A percentile compares a stretch with the other conserved stretches of the same genome.
phyloP scores from a whole-genome alignment of 2,888 invertebrate species.

The Harpalus rufipes region DNA sequence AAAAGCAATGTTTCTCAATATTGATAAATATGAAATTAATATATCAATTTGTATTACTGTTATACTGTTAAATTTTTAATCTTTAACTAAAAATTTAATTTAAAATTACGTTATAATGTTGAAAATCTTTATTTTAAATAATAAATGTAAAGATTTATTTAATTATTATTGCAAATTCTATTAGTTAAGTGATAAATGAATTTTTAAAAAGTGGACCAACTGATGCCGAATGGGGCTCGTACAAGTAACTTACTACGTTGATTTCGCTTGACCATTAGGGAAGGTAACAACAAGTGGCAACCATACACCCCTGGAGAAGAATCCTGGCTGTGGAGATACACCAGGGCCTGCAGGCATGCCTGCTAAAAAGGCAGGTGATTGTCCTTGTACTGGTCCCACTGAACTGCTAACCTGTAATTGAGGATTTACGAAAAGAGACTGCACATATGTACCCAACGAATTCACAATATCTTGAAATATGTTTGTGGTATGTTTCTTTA shows the following conservation, averaged over 20 bases:
- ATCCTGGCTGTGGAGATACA: conserved; percentile 92
- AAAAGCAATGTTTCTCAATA: no score
- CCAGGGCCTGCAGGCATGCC: conserved; percentile 87
- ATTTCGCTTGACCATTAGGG: conserved; percentile 91
- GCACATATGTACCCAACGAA: conserved; percentile 95
- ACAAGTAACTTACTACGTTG: conserved; percentile 88
- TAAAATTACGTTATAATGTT: no score
- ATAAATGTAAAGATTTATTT: no score
- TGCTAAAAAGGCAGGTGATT: conserved; percentile 82
- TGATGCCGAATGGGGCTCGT: no score
- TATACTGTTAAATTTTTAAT: no score
- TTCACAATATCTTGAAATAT: conserved; percentile 97
- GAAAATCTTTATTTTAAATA: no score
- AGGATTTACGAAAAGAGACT: conserved; percentile 90
- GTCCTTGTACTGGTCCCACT: conserved; percentile 79
- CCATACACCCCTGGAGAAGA: conserved; percentile 95
- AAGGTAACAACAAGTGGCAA: conserved; percentile 92
- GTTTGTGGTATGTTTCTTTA: conserved; percentile 95
- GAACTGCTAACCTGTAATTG: conserved; percentile 79
- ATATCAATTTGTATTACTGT: no score
- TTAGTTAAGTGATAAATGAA: no score
- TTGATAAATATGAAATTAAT: no score
- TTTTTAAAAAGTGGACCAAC: no score
- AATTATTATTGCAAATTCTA: no score
- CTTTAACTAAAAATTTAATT: no score